Percentiles rank a stretch among this genome's conserved stretches.
Evolutionary conservation across 2,888 invertebrate species (phyloP).

Genomic region (Andrena hattorfiana): DNA sequence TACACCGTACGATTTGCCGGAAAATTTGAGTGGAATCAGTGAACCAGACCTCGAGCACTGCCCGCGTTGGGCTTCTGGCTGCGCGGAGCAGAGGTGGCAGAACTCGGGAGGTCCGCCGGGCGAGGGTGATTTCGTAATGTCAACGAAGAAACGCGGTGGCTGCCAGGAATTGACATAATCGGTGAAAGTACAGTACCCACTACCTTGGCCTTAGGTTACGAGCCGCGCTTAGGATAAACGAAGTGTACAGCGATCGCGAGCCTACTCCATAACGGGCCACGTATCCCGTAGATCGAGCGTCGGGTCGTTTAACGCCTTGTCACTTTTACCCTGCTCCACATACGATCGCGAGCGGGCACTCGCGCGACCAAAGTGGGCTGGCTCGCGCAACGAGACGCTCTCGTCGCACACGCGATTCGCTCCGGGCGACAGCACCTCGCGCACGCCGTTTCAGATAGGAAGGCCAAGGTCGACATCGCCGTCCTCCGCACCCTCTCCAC

Average conservation of each 20-base stretch:
- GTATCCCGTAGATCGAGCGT: constrained; percentile 48
- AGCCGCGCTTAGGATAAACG: constrained; percentile 68
- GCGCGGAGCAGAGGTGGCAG: not conserved
- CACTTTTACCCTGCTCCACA: constrained; percentile 77
- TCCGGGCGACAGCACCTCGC: constrained; percentile 69
- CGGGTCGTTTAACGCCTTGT: constrained; percentile 61
- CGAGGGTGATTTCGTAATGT: constrained; percentile 46
- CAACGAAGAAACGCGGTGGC: constrained; percentile 57
- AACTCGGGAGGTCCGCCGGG: constrained; percentile 26
- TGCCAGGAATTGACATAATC: constrained; percentile 72
- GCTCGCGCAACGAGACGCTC: constrained; percentile 68
- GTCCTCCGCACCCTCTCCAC: not conserved
- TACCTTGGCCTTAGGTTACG: constrained; percentile 74
- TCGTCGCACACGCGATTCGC: constrained; percentile 68
- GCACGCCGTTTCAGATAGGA: constrained; percentile 65
- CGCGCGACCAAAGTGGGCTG: constrained; percentile 64
- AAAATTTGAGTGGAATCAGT: too few relatives aligned
- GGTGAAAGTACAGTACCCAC: constrained; percentile 72
- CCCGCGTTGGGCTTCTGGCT: not conserved
- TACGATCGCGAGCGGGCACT: constrained; percentile 54
- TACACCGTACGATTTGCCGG: too few relatives aligned
- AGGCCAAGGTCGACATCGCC: constrained; percentile 75
- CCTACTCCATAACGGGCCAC: constrained; percentile 67
- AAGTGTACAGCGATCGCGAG: constrained; percentile 51
- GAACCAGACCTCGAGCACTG: not conserved